Base-by-base conservation (phyloP, 53 echinoderm and acorn worm species). In the Temnopleurus reevesii region DNA sequence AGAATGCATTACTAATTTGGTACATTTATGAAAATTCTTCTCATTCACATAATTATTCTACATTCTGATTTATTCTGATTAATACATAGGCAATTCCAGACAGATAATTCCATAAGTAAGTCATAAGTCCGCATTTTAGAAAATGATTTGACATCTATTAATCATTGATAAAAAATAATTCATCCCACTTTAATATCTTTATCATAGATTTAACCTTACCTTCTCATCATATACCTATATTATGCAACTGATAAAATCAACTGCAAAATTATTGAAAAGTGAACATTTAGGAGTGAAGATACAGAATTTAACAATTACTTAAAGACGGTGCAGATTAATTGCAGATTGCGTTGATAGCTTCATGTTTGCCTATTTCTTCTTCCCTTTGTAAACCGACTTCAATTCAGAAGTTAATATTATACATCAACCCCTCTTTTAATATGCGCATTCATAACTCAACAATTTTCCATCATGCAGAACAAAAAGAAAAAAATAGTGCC, bases 401-500 rank as follows among this genome's bases (percentile, higher is more conserved):
- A n/a, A n/a, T n/a, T n/a, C n/a, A n/a, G n/a, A n/a, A n/a, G n/a
- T n/a, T n/a, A n/a, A n/a, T n/a, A n/a, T n/a, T n/a, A n/a, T n/a
- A n/a, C n/a, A n/a, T n/a, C n/a, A n/a, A 71, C n/a, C 71, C n/a
- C 12, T 41, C 7, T 38, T 13, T 71, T 41, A 17, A 8, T 34
- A 31, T 63, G 71, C 71, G 12, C 15, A 60, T n/a, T 34, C 19
- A 71, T 63, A 38, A 38, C 41, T 23, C 41, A 41, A 41, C 38
- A 41, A 41, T 41, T 13, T 41, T 71, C 71, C 71, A 71, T 38
- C 71, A 71, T 71, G 71, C 71, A 71, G n/a, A 38, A 71, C 71
- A 71, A 34, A 71, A 71, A 71, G 71, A 71, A 71, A 71, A 38
- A n/a, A 12, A 71, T 36, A 71, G 71, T 71, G 71, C 71, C 71